Evolutionary conservation across 2,888 invertebrate genomes (phyloP).

Genomic region (Tenthredo scrophulariae): DNA sequence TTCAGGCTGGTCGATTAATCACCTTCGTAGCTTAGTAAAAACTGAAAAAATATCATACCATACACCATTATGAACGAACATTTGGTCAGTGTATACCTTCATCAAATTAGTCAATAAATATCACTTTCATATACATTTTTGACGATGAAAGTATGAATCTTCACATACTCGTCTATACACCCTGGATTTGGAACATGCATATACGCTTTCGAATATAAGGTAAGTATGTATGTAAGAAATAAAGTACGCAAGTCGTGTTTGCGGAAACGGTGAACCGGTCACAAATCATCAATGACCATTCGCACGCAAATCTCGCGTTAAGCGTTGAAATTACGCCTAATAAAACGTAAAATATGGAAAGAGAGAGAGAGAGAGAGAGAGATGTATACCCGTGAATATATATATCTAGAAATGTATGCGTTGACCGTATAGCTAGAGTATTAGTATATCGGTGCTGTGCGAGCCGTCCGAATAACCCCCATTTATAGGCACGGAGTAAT

Average conservation of each 20-base stretch:
- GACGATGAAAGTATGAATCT: neutral
- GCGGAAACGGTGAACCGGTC: neutral
- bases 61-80: no score
- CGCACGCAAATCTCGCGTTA: constrained; percentile 41
- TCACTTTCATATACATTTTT: neutral
- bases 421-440: neutral
- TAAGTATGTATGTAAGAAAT: no score
- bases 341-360: constrained; percentile 26
- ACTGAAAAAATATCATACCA: no score
- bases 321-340: constrained; percentile 22
- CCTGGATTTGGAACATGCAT: neutral
- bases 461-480: neutral
- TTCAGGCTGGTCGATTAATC: no score
- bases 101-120: neutral
- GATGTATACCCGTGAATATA: neutral
- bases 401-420: neutral
- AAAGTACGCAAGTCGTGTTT: neutral
- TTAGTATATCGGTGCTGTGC: neutral
- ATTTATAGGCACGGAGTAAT: neutral
- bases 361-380: neutral
- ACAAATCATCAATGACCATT: constrained; percentile 33
- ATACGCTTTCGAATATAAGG: no score
- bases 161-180: no score
- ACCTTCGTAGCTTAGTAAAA: no score
- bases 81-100: neutral